Base-by-base conservation (phyloP, 2,797 vertebrate genomes). In the Carcharodon carcharias region DNA sequence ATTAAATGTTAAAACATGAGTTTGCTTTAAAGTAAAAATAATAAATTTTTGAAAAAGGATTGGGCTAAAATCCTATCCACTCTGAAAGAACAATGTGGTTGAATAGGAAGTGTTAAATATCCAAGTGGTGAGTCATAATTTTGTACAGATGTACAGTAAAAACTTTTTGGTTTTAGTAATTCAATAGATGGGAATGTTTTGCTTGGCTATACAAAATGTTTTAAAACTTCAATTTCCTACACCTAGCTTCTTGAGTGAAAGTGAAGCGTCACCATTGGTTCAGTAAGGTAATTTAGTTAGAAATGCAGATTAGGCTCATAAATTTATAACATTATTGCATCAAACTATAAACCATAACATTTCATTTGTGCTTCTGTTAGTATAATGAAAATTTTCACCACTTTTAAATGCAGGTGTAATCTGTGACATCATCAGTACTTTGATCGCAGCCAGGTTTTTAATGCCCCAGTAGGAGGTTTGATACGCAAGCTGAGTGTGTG, bases 61-160 rank as follows among this genome's bases (percentile, higher is more conserved):
- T 26, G 61, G 40, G 63, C 61, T 26, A 93, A 67, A 65, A 67
- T 93, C n/a, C n/a, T 63, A 63, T 21, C 89, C n/a, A 14, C 54
- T 95, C 45, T 35, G 50, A 58, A 77, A 54, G 50, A 77, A 95
- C 67, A 77, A 95, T 95, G 50, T n/a, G 45, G 14, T 28, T 54
- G 94, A 58, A 54, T 58, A 95, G 50, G 67, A 95, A 77, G 94
- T 95, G 94, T 95, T 77, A 95, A 95, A 95, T 95, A 58, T 77
- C 94, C 50, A 95, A 73, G 31, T n/a, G 69, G 71, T 77, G 94
- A 95, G 71, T 73, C 94, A 95, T 95, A 95, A 95, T 95, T 54
- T 95, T 95, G 50, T 77, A 35, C 94, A 95, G 94, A 95, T 95
- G 94, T 95, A 73, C 65, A 95, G 35, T 56, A 9, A 54, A 56